A percentile compares a stretch with the other conserved stretches of the same genome.
phyloP scores from a whole-genome alignment of 2,888 invertebrate species.

The Drosophila birchii region DNA sequence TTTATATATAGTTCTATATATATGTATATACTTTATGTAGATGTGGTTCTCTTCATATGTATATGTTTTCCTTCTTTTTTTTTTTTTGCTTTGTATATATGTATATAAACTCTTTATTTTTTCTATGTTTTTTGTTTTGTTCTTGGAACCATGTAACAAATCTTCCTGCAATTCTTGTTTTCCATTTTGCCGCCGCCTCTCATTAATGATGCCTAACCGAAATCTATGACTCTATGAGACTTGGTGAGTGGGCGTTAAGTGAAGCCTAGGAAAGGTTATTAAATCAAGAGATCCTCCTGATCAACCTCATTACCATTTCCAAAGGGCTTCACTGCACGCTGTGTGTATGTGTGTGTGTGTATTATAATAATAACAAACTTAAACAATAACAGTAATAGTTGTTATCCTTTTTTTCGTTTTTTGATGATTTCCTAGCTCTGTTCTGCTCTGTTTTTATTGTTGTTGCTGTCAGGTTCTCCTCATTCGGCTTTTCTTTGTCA shows the following conservation, averaged over 20 bases:
- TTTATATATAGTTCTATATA: constrained; percentile 46
- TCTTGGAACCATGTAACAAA: constrained; percentile 71
- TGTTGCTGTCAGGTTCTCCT: constrained; percentile 32
- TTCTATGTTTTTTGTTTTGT: constrained; percentile 46
- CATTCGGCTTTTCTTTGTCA: constrained; percentile 39
- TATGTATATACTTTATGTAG: constrained; percentile 44
- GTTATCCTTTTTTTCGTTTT: constrained; percentile 23
- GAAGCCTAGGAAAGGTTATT: not conserved
- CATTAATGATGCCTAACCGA: constrained; percentile 16
- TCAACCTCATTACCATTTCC: not conserved
- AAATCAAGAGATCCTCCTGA: too few species aligned
- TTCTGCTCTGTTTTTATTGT: constrained; percentile 31
- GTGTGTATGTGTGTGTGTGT: constrained; percentile 23
- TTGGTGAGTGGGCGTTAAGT: not conserved
- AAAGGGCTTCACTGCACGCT: not conserved
- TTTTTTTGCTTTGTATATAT: constrained; percentile 38
- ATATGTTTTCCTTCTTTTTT: constrained; percentile 40
- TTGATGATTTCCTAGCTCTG: constrained; percentile 30
- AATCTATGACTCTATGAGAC: constrained; percentile 35
- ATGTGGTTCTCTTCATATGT: constrained; percentile 50
- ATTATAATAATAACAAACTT: constrained; percentile 33
- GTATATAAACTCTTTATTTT: constrained; percentile 52
- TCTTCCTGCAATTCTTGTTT: constrained; percentile 60
- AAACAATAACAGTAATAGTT: constrained; percentile 36
- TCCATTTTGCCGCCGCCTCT: constrained; percentile 17